A percentile compares a stretch with the other conserved stretches of the same genome.
Evolutionary conservation across 1,140 invertebrate species (phyloP).

Genomic region (Drosophila lini): DNA sequence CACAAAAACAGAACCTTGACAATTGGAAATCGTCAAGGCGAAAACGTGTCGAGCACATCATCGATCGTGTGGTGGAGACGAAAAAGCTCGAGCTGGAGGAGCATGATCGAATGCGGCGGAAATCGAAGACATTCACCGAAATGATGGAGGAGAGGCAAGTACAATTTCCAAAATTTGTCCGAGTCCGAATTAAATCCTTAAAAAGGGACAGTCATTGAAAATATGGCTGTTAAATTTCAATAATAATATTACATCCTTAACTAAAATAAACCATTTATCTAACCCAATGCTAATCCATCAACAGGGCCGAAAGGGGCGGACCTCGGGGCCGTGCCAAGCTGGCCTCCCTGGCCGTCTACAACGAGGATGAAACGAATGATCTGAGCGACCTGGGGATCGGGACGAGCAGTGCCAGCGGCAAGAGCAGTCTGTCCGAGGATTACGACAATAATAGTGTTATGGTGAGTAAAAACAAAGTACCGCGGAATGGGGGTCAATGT

Average conservation of each 20-base stretch:
- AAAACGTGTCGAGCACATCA: conserved; percentile 95
- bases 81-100: conserved; percentile 93
- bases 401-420: conserved; percentile 90
- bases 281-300: neutral
- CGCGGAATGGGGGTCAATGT: conserved; percentile 20
- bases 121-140: conserved; percentile 96
- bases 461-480: conserved; percentile 84
- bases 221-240: neutral
- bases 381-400: conserved; percentile 92
- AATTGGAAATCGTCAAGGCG: conserved; percentile 96
- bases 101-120: conserved; percentile 88
- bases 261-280: too few species aligned
- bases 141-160: conserved; percentile 95
- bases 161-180: conserved; percentile 1
- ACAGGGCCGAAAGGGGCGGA: conserved; percentile 86
- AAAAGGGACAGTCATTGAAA: neutral
- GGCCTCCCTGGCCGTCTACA: conserved; percentile 88
- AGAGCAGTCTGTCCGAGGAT: conserved; percentile 89
- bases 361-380: conserved; percentile 92
- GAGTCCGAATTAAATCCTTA: neutral
- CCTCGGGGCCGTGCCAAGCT: conserved; percentile 84
- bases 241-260: too few species aligned
- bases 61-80: conserved; percentile 94
- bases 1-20: conserved; percentile 91
- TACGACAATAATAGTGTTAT: conserved; percentile 89